A percentile compares a stretch with the other conserved stretches of the same genome.
These are phyloP conservation scores for Silurus asotus DNA, from an alignment of 2,113 vertebrate genomes.

Conservation along the genomic window DNA sequence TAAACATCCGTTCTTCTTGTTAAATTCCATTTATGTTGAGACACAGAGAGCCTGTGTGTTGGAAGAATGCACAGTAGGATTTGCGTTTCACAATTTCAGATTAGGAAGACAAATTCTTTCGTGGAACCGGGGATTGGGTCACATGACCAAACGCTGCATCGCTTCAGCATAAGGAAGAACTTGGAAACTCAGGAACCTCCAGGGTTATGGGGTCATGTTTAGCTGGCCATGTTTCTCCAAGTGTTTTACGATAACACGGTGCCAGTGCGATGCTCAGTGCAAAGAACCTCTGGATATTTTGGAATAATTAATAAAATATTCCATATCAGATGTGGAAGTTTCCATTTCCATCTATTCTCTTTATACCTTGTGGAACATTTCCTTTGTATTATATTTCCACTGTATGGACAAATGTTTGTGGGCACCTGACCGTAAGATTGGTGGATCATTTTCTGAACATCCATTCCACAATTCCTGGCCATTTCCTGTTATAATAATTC, in stretches of 20 bases:
- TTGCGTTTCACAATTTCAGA: constrained; percentile 25
- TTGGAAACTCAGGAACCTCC: background rate
- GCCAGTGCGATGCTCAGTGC: background rate
- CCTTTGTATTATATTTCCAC: background rate
- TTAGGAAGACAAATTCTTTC: constrained; percentile 29
- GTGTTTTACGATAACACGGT: background rate
- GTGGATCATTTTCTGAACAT: no score
- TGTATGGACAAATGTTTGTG: no score
- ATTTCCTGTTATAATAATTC: no score
- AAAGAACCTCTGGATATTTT: background rate
- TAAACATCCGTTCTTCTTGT: constrained; percentile 54
- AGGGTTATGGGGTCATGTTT: background rate
- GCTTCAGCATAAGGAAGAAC: background rate
- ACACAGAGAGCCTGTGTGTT: constrained; percentile 42
- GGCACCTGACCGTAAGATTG: no score
- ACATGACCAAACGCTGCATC: background rate
- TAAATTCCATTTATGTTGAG: constrained; percentile 47
- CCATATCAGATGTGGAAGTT: background rate
- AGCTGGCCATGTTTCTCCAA: background rate
- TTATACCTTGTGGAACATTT: background rate
- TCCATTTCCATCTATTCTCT: background rate
- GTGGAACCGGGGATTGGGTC: background rate
- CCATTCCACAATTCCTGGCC: no score
- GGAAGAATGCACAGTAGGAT: constrained; percentile 34
- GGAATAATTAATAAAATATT: background rate